Conservation (phyloP, 2,113 vertebrate species). For the rat (Rattus norvegicus) region GRCr8 NC_086021.1:58255501-58256000, state of each 20-base stretch:
- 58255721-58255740: neutral
- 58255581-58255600: neutral
- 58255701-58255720: neutral
- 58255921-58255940: neutral
- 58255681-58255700: neutral
- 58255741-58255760: neutral
- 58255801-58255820: too few species aligned
- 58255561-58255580: neutral
- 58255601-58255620: neutral
- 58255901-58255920: neutral
- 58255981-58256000: neutral
- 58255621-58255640: neutral
- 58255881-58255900: neutral
- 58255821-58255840: too few species aligned
- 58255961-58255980: neutral
- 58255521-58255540: neutral
- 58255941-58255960: neutral
- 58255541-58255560: neutral
- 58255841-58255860: too few species aligned
- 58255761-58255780: neutral
- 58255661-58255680: neutral
- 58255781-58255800: neutral
- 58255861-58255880: neutral
- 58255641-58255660: constrained; percentile 33
- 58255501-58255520: neutral